Evolutionary conservation across 2,113 vertebrate genomes (phyloP).

Genomic region (Arizona elegans): DNA sequence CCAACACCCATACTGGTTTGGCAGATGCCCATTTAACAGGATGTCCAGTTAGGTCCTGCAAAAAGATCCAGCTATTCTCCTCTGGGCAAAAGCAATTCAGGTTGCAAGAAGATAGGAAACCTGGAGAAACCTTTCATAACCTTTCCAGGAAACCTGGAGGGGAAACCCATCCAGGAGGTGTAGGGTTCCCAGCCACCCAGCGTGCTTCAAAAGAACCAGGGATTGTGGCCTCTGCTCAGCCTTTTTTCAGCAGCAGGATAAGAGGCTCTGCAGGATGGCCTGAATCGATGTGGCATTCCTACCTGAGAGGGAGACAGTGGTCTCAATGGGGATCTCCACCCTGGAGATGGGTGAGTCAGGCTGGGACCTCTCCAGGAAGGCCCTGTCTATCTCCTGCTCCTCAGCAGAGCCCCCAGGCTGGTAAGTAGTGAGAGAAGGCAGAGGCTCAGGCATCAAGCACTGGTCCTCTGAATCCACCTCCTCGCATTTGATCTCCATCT

Average conservation of each 20-base stretch:
- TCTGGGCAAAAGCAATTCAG: neutral
- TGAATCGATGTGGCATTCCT: constrained; percentile 22
- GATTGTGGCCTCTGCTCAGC: neutral
- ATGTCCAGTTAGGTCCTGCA: neutral
- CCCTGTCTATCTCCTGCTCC: constrained; percentile 71
- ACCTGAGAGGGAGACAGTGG: constrained; percentile 82
- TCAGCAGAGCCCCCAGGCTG: constrained; percentile 74
- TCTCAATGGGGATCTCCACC: constrained; percentile 69
- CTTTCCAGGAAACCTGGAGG: no score
- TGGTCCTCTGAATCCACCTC: constrained; percentile 74
- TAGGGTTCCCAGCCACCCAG: neutral
- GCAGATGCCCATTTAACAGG: neutral
- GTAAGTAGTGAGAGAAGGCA: constrained; percentile 69
- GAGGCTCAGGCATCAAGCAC: constrained; percentile 70
- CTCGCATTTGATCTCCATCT: constrained; percentile 82
- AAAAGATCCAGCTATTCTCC: neutral
- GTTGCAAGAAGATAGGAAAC: neutral
- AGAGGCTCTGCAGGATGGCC: neutral
- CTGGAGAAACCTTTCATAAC: neutral
- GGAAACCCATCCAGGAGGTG: neutral
- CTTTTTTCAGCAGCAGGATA: neutral
- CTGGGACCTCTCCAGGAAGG: constrained; percentile 62
- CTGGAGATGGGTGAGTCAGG: constrained; percentile 60
- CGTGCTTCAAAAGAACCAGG: neutral
- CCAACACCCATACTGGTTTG: neutral